Conservation (phyloP, 37 sponge, comb jelly and placozoan genomes). For the Cladorhizidae sp. region DNA sequence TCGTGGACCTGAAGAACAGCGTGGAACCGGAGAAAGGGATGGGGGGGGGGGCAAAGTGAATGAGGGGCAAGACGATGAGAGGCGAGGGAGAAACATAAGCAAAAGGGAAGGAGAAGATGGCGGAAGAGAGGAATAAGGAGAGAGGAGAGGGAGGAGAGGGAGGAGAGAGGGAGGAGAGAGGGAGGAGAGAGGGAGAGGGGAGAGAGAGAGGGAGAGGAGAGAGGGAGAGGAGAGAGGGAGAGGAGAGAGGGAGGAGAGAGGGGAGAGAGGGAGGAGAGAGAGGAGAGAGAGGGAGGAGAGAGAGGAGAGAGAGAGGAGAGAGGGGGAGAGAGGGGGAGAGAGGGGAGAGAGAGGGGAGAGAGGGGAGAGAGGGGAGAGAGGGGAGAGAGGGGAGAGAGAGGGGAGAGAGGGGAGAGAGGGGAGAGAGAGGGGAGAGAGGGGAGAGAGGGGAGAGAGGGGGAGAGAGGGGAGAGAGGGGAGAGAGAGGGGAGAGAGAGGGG, state of each 20-base stretch:
- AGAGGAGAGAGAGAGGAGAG: not conserved
- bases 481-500: not conserved
- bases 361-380: not conserved
- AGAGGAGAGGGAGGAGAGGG: not conserved
- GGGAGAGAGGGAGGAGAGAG: too few species aligned
- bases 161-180: not conserved
- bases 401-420: not conserved
- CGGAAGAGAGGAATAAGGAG: not conserved
- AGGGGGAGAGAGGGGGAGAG: not conserved
- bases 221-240: too few species aligned
- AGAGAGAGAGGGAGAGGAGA: not conserved
- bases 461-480: not conserved
- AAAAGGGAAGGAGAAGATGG: not conserved
- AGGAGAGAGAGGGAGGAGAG: not conserved
- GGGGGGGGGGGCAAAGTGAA: slow-evolving; percentile 9
- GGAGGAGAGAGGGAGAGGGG: not conserved
- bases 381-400: not conserved
- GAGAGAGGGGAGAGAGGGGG: not conserved
- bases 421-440: not conserved
- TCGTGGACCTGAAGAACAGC: slow-evolving; percentile 74
- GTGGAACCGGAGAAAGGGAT: not conserved
- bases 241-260: too few species aligned
- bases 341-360: not conserved
- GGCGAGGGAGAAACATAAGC: not conserved
- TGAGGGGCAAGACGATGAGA: not conserved